Evolutionary conservation across 2,888 invertebrate genomes (phyloP), one percentile per base, ranked within the genome.

Genomic region (Andrena fulva): DNA sequence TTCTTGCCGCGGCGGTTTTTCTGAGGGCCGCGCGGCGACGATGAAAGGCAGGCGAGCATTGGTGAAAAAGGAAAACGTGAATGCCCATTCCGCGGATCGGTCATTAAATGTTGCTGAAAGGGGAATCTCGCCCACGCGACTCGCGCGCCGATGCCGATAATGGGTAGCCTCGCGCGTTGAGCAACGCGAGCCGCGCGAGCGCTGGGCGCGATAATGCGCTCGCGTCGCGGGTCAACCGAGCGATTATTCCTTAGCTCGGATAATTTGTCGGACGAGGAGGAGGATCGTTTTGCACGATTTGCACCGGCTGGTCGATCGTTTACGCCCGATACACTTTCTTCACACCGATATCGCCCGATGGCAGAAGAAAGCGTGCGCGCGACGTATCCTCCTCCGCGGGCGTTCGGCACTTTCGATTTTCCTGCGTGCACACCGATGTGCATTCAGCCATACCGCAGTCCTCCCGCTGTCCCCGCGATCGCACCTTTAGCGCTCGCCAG

Each of bases 81-180:
- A 70, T 29, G 76, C 33, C 54, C 62, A 77, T 80, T 64, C 35
- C 60, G 60, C 33, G 48, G 56, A 71, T 69, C 72, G 71, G 74
- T 80, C 73, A 76, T 77, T 82, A 75, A 86, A 79, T 69, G 56
- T 72, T 70, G 71, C 48, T 42, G 20, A 35, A 80, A 83, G 81
- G 78, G 73, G 86, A 89, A 71, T 85, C 20, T 56, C 70, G 76
- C 71, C 78, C 68, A 78, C 84, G 84, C 78, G 72, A 59, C 67
- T 75, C 54, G 52, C 56, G 70, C 20, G 70, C 70, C 27, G 77
- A 70, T 78, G 82, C 71, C 78, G 86, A 89, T 86, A 90, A 90
- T 82, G 69, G 60, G 4, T 73, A 66, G 35, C 71, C 75, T 73
- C 64, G 20, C 16, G 12, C 31, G 52, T 90, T 90, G 85, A 85